Percentiles rank a stretch among this genome's conserved stretches.
Evolutionary conservation across 2,797 vertebrate species (phyloP).

Genomic region (Xerus rutilus): DNA sequence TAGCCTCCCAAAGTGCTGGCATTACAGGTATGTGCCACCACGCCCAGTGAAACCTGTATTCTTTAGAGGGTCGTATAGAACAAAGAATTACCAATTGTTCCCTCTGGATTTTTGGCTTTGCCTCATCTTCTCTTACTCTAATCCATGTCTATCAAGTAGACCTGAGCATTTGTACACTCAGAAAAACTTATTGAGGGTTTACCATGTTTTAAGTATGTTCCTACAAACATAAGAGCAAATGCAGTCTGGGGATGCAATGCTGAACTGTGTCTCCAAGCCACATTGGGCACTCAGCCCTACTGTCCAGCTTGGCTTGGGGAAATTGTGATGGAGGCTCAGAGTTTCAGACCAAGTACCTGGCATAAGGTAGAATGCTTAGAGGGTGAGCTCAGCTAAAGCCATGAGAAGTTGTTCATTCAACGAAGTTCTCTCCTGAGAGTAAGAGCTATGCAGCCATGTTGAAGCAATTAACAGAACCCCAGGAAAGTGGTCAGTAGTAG

Average conservation of each 20-base stretch:
- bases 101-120: slow-evolving; percentile 41
- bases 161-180: background rate
- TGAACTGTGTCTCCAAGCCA: background rate
- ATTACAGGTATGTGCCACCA: no score
- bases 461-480: background rate
- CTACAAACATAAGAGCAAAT: slow-evolving; percentile 17
- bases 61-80: background rate
- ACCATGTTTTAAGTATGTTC: background rate
- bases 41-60: no score
- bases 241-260: background rate
- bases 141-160: background rate
- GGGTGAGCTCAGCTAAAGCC: background rate
- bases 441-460: background rate
- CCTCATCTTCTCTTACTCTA: background rate
- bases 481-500: background rate
- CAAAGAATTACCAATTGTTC: slow-evolving; percentile 37
- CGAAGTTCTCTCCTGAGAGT: background rate
- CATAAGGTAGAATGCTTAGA: background rate
- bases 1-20: no score
- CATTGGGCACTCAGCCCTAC: background rate
- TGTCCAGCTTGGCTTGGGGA: background rate
- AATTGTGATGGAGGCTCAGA: background rate
- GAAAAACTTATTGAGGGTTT: background rate
- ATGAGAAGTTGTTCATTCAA: background rate
- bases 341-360: background rate